These are phyloP conservation scores for Drosophila neonasuta DNA, from an alignment of 2,888 invertebrate species.

Conservation along the genomic window DNA sequence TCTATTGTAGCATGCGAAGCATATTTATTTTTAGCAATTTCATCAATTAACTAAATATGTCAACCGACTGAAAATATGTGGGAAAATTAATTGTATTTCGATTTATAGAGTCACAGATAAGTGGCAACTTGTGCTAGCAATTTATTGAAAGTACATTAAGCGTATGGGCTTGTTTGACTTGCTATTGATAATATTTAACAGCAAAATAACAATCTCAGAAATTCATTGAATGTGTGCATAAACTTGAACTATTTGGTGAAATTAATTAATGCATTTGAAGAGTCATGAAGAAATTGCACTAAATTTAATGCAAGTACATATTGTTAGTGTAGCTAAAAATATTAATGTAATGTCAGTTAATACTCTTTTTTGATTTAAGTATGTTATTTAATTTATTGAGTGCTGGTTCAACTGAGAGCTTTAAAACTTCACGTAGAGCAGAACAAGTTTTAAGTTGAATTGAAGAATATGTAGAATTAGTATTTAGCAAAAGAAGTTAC, in stretches of 20 bases:
- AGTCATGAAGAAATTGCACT: neutral
- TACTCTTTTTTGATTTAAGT: no score
- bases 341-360: no score
- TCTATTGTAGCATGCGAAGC: slow-evolving; percentile 26
- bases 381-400: no score
- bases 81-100: slow-evolving; percentile 6
- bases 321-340: no score
- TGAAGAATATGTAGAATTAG: no score
- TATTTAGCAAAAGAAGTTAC: no score
- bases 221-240: no score
- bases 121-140: slow-evolving; percentile 1
- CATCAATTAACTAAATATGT: slow-evolving; percentile 46
- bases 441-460: no score
- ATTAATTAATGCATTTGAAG: no score
- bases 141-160: neutral
- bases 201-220: neutral
- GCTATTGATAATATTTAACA: neutral
- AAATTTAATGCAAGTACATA: neutral
- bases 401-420: no score
- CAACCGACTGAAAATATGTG: slow-evolving; percentile 32
- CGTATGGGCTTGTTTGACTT: neutral
- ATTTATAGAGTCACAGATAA: neutral
- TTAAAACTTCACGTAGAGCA: no score
- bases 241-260: no score
- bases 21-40: slow-evolving; percentile 41